A percentile compares a stretch with the other conserved stretches of the same genome.
phyloP scores from a whole-genome alignment of 2,113 vertebrate species.

The Mormyrus lacerda region DNA sequence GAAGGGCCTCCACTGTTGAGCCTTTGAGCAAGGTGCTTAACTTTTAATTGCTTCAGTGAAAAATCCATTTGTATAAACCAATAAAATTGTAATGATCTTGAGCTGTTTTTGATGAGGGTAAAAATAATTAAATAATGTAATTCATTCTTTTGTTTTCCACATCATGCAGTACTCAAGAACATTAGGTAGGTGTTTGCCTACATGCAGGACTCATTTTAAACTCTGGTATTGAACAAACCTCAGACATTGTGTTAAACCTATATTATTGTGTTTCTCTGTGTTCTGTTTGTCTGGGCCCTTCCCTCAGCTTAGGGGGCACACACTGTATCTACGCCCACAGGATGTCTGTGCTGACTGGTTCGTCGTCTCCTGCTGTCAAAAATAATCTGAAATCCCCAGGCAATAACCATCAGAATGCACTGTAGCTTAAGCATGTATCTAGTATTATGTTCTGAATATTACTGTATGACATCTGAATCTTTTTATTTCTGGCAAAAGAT shows the following conservation, averaged over 20 bases:
- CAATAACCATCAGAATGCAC: not conserved
- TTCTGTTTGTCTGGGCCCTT: not conserved
- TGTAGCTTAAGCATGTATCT: not conserved
- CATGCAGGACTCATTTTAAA: not conserved
- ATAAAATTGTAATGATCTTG: not conserved
- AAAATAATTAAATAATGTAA: not conserved
- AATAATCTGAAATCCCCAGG: not conserved
- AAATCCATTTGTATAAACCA: not conserved
- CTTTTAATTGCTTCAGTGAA: not conserved
- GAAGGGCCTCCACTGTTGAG: not conserved
- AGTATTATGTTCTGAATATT: not conserved
- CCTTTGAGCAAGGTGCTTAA: not conserved
- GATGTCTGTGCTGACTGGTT: not conserved
- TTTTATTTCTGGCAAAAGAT: not conserved
- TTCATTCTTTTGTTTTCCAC: not conserved
- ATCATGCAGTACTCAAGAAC: not conserved
- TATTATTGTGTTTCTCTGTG: not conserved
- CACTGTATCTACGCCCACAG: not conserved
- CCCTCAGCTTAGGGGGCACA: not conserved
- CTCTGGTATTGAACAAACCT: not conserved
- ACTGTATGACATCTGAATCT: not conserved
- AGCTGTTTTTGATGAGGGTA: not conserved
- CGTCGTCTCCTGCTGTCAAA: not conserved
- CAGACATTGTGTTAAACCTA: not conserved
- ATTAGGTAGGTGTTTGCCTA: not conserved